phyloP scores from a whole-genome alignment of 2,888 invertebrate species.

The Bhutanitis thaidina region DNA sequence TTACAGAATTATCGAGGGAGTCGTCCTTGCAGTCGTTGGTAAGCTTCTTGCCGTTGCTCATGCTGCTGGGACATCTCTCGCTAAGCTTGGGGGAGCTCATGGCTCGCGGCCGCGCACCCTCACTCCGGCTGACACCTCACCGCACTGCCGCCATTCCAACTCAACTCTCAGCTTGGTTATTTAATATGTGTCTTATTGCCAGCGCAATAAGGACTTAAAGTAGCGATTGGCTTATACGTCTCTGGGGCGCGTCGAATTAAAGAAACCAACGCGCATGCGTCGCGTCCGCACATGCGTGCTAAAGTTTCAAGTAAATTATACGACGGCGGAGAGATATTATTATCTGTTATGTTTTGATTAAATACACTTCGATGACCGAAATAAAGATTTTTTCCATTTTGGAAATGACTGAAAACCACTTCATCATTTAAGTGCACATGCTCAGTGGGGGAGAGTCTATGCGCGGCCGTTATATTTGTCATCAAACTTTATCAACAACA shows the following conservation, averaged over 20 bases:
- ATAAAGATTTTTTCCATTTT: too few relatives aligned
- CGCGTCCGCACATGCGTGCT: conserved; percentile 5
- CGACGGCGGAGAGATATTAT: background rate
- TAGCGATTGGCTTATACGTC: background rate
- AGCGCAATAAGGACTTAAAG: background rate
- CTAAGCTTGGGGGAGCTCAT: conserved; percentile 73
- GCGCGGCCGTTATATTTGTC: background rate
- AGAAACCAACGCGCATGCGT: conserved; percentile 1
- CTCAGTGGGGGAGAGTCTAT: background rate
- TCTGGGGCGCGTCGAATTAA: background rate
- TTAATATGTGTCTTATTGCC: conserved; percentile 5
- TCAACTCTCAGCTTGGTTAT: background rate
- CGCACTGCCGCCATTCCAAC: background rate
- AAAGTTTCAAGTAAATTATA: background rate
- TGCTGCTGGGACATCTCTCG: conserved; percentile 60
- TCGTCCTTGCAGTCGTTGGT: conserved; percentile 63
- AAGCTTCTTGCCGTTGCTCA: conserved; percentile 63
- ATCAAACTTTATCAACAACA: too few relatives aligned
- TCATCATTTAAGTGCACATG: background rate
- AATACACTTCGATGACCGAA: background rate
- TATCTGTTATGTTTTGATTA: background rate
- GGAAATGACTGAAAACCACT: too few relatives aligned
- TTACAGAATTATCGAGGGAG: conserved; percentile 68
- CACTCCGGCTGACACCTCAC: background rate
- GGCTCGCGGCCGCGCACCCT: conserved; percentile 21